Percentiles rank a stretch among this genome's conserved stretches.
Evolutionary conservation across 2,888 invertebrate species (phyloP).

Genomic region (Drosophila tanythrix): DNA sequence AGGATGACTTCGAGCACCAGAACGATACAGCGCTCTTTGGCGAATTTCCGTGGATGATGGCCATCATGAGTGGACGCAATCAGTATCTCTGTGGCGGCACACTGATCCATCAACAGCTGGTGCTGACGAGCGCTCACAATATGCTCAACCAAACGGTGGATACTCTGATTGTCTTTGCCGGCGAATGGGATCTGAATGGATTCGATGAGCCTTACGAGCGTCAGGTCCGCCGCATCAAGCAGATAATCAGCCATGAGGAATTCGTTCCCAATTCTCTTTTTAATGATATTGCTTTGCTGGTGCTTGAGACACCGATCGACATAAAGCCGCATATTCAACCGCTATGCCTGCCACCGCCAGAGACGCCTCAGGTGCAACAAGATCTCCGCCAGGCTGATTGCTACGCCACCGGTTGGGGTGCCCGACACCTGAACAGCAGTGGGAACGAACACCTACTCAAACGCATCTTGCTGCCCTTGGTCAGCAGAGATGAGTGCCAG

Average conservation of each 20-base stretch:
- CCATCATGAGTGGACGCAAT: slow-evolving; percentile 83
- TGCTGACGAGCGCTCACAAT: slow-evolving; percentile 93
- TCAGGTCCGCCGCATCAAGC: slow-evolving; percentile 88
- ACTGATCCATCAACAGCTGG: slow-evolving; percentile 89
- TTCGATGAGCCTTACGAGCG: slow-evolving; percentile 88
- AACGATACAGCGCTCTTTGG: slow-evolving; percentile 89
- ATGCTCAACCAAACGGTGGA: slow-evolving; percentile 60
- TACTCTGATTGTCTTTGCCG: slow-evolving; percentile 87
- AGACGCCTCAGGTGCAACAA: slow-evolving; percentile 58
- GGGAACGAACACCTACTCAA: slow-evolving; percentile 87
- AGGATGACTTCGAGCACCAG: slow-evolving; percentile 85
- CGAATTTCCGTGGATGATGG: slow-evolving; percentile 94
- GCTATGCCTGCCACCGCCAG: slow-evolving; percentile 87
- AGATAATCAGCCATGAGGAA: slow-evolving; percentile 82
- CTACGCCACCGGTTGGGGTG: slow-evolving; percentile 79
- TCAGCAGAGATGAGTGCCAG: slow-evolving; percentile 86
- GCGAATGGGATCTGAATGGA: slow-evolving; percentile 93
- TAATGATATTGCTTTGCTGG: slow-evolving; percentile 90
- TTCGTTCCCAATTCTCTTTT: slow-evolving; percentile 88
- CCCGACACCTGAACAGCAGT: slow-evolving; percentile 82
- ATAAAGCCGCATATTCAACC: slow-evolving; percentile 89
- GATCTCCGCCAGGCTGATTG: slow-evolving; percentile 82
- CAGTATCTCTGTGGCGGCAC: slow-evolving; percentile 92
- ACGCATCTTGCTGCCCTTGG: slow-evolving; percentile 89
- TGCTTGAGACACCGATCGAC: slow-evolving; percentile 87